These are phyloP conservation scores for Labeo calbasu DNA, from an alignment of 2,797 vertebrate species.

Conservation along the genomic window DNA sequence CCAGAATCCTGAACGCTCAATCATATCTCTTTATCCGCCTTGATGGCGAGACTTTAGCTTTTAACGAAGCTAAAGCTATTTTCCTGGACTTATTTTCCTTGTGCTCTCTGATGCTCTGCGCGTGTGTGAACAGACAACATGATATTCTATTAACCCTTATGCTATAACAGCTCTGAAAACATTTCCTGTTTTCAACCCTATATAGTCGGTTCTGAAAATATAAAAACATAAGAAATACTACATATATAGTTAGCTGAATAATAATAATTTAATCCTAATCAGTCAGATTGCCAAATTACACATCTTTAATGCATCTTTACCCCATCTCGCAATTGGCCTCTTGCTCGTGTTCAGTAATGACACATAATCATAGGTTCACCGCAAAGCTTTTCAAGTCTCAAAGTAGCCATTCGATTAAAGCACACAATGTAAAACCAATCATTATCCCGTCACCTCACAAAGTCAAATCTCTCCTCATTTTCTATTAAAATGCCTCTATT, in stretches of 20 bases:
- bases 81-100: neutral
- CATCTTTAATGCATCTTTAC: neutral
- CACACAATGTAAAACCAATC: constrained; percentile 6
- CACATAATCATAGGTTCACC: constrained; percentile 17
- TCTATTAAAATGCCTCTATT: constrained; percentile 2
- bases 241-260: neutral
- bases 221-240: neutral
- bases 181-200: no score
- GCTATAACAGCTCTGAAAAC: neutral
- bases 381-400: neutral
- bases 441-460: constrained; percentile 19
- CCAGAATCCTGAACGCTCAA: neutral
- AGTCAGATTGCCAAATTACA: neutral
- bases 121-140: neutral
- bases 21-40: constrained; percentile 11
- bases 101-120: neutral
- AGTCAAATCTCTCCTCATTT: neutral
- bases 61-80: constrained; percentile 3
- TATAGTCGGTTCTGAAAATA: neutral
- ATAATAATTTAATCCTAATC: neutral
- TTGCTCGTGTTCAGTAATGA: constrained; percentile 12
- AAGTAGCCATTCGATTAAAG: neutral
- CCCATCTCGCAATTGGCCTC: neutral
- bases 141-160: neutral
- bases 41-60: neutral